Evolutionary conservation across 2,113 vertebrate genomes (phyloP).

Genomic region (Acanthochromis polyacanthus): DNA sequence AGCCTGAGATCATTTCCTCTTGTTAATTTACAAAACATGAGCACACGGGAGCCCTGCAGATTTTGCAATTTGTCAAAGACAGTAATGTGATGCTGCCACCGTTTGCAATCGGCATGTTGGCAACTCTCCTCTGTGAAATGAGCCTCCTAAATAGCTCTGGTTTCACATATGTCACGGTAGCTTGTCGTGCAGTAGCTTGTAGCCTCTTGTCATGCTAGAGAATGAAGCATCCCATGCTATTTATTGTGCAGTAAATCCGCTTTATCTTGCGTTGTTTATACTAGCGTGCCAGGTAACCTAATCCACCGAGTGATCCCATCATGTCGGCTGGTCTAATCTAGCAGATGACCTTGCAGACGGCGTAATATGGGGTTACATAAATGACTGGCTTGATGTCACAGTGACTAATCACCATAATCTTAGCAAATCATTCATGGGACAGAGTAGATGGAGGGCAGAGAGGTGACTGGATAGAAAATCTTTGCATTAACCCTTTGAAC

Average conservation of each 20-base stretch:
- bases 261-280: slow-evolving; percentile 60
- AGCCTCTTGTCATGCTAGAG: neutral
- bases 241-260: slow-evolving; percentile 23
- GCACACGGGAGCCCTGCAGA: no score
- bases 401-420: slow-evolving; percentile 76
- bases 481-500: no score
- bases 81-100: no score
- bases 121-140: neutral
- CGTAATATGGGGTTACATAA: slow-evolving; percentile 70
- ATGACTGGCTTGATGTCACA: slow-evolving; percentile 66
- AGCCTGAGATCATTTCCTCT: neutral
- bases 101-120: neutral
- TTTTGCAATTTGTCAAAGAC: no score
- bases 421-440: slow-evolving; percentile 51
- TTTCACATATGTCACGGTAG: neutral
- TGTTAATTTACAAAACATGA: no score
- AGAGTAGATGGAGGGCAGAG: slow-evolving; percentile 16
- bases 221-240: neutral
- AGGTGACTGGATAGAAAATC: neutral
- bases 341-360: slow-evolving; percentile 68
- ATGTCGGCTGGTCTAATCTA: slow-evolving; percentile 66
- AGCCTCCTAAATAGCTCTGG: neutral
- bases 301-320: slow-evolving; percentile 75
- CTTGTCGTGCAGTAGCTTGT: neutral
- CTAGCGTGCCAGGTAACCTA: slow-evolving; percentile 60